A percentile compares a stretch with the other conserved stretches of the same genome.
Conservation (phyloP, 1,140 invertebrate genomes). For the Luehdorfia chinensis region DNA sequence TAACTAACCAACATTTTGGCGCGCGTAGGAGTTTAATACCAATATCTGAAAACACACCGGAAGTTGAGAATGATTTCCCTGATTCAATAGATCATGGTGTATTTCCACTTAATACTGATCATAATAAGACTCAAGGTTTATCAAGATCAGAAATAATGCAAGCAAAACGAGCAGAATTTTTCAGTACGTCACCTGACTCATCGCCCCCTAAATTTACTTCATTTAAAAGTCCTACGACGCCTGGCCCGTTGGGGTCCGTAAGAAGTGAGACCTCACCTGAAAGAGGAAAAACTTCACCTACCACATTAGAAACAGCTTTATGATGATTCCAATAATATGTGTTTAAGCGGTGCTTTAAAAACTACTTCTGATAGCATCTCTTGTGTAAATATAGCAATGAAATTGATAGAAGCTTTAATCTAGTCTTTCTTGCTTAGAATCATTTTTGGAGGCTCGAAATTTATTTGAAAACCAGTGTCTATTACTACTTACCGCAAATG, state of each 20-base stretch:
- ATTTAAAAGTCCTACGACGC: conserved; percentile 45
- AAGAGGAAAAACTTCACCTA: conserved; percentile 56
- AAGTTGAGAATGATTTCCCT: conserved; percentile 36
- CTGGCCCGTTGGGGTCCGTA: conserved; percentile 24
- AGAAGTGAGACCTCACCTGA: conserved; percentile 56
- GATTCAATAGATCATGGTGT: conserved; percentile 48
- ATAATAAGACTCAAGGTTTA: conserved; percentile 39
- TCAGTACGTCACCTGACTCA: conserved; percentile 56
- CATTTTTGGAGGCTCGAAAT: conserved; percentile 50
- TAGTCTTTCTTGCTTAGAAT: conserved; percentile 70
- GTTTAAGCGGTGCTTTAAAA: conserved; percentile 53
- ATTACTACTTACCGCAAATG: conserved; percentile 30
- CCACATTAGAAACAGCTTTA: conserved; percentile 80
- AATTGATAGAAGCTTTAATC: conserved; percentile 73
- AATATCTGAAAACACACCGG: conserved; percentile 49
- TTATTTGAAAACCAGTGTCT: conserved; percentile 44
- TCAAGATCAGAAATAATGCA: conserved; percentile 75
- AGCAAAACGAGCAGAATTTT: conserved; percentile 78
- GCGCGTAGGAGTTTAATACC: conserved; percentile 64
- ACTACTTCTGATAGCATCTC: conserved; percentile 28
- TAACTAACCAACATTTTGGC: conserved; percentile 69
- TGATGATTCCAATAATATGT: conserved; percentile 51
- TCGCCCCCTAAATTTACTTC: conserved; percentile 55
- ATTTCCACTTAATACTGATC: conserved; percentile 52
- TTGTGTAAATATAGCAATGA: conserved; percentile 48